These are phyloP conservation scores for Hemicordylus capensis DNA, from an alignment of 2,113 vertebrate genomes.

Conservation along the genomic window DNA sequence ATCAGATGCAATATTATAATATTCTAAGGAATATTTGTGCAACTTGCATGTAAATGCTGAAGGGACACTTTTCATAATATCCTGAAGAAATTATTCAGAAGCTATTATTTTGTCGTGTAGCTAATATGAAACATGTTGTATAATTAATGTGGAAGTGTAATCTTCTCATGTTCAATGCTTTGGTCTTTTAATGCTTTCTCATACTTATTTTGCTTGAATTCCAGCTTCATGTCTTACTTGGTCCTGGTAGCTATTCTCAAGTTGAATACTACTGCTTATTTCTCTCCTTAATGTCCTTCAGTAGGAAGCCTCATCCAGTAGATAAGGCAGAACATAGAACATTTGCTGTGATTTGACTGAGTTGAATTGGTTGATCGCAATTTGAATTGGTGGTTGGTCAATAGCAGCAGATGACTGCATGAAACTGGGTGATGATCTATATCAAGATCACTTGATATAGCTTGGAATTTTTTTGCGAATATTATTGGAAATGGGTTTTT, in stretches of 20 bases:
- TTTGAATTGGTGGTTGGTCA: background rate
- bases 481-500: too few species aligned
- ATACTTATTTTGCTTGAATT: background rate
- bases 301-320: background rate
- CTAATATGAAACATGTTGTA: background rate
- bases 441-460: background rate
- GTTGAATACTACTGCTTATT: background rate
- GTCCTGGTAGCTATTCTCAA: conserved; percentile 3
- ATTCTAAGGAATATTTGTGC: background rate
- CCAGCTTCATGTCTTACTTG: background rate
- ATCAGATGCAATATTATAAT: background rate
- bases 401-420: background rate
- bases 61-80: background rate
- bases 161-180: conserved; percentile 22
- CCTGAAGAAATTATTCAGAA: background rate
- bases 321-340: background rate
- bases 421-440: background rate
- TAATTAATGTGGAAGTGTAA: conserved; percentile 4
- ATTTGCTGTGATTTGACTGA: background rate
- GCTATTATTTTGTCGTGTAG: background rate
- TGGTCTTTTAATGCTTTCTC: conserved; percentile 17
- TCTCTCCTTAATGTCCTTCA: background rate
- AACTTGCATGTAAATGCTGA: background rate
- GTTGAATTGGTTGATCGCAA: too few species aligned
- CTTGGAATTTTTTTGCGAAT: background rate